Conservation (phyloP, 2,113 vertebrate species). For the Clarias macrocephalus region DNA sequence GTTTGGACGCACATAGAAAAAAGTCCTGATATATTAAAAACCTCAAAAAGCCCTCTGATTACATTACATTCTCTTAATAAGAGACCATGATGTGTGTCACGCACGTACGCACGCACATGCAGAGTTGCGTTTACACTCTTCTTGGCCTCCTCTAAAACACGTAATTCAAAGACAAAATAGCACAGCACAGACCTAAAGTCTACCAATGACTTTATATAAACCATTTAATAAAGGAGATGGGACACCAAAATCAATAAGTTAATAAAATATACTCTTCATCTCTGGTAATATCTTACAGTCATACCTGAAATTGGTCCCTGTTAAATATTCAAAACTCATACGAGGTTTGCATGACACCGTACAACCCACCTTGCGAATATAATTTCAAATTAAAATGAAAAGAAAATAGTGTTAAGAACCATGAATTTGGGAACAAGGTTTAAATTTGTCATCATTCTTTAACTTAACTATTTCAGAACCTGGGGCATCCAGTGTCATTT, state of each 20-base stretch:
- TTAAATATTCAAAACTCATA: slow-evolving; percentile 57
- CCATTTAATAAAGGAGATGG: slow-evolving; percentile 57
- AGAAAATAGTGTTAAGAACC: slow-evolving; percentile 7
- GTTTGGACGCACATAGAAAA: slow-evolving; percentile 67
- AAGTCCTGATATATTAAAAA: slow-evolving; percentile 55
- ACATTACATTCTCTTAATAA: slow-evolving; percentile 62
- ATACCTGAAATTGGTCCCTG: slow-evolving; percentile 74
- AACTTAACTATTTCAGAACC: neutral
- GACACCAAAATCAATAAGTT: slow-evolving; percentile 71
- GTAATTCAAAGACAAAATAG: slow-evolving; percentile 64
- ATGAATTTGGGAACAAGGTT: slow-evolving; percentile 21
- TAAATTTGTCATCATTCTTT: slow-evolving; percentile 24
- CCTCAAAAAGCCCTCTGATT: slow-evolving; percentile 54
- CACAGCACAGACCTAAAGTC: slow-evolving; percentile 58
- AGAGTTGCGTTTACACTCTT: slow-evolving; percentile 26
- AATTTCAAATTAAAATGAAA: slow-evolving; percentile 6
- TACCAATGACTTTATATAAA: slow-evolving; percentile 52
- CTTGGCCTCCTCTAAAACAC: slow-evolving; percentile 44
- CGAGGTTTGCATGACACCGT: slow-evolving; percentile 29
- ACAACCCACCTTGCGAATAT: slow-evolving; percentile 22
- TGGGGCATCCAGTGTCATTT: neutral
- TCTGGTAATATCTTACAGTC: slow-evolving; percentile 71
- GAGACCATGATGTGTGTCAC: slow-evolving; percentile 40
- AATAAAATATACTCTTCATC: slow-evolving; percentile 77
- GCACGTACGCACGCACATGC: slow-evolving; percentile 26